phyloP scores from a whole-genome alignment of 2,113 vertebrate species.

The Eublepharis macularius region DNA sequence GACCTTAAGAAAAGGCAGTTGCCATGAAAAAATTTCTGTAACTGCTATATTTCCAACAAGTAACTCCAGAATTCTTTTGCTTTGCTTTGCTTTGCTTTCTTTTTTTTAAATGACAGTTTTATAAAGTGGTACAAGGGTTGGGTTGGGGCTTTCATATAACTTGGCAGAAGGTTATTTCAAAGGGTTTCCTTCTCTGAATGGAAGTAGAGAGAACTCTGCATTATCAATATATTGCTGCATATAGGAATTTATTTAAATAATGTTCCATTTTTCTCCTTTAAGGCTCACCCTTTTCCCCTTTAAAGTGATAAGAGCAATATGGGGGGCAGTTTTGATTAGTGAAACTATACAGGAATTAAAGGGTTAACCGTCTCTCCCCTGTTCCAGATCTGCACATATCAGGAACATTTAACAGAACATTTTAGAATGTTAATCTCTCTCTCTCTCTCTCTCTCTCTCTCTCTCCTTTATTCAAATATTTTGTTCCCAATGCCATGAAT shows the following conservation, averaged over 20 bases:
- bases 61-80: not conserved
- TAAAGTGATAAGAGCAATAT: too few relatives aligned
- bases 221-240: too few relatives aligned
- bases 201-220: not conserved
- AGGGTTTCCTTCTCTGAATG: not conserved
- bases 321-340: too few relatives aligned
- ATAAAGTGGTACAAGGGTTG: not conserved
- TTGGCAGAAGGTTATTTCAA: not conserved
- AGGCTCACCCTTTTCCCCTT: too few relatives aligned
- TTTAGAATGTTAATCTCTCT: too few relatives aligned
- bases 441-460: too few relatives aligned
- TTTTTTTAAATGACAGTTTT: not conserved
- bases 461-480: not conserved
- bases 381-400: not conserved
- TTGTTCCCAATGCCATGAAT: not conserved
- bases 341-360: too few relatives aligned
- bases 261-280: too few relatives aligned
- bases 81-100: not conserved
- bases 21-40: slow-evolving; percentile 10
- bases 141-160: not conserved
- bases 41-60: not conserved
- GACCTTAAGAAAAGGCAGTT: not conserved
- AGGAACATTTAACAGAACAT: not conserved
- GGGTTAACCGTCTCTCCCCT: not conserved
- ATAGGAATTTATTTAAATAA: too few relatives aligned